Base-by-base conservation (phyloP, 2,888 invertebrate genomes). In the Digitonthophagus gazella region DNA sequence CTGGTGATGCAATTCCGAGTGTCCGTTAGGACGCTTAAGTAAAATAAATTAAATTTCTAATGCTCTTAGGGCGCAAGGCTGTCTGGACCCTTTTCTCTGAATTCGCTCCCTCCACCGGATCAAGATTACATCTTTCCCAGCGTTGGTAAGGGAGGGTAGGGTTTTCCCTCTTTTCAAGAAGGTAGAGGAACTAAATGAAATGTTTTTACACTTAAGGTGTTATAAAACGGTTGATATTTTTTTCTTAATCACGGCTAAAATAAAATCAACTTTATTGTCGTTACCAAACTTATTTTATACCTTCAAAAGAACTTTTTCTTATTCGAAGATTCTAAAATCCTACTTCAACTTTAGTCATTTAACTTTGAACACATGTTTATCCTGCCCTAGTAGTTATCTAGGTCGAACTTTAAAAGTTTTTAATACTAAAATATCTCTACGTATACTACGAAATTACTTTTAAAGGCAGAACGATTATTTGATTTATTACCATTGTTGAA, bases 31-130 rank as follows among this genome's bases (percentile, higher is more conserved):
- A 61, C 6, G 20, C 61, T 61, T 61, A 61, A 61, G 20, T 61
- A 61, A 61, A 61, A 61, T 61, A 61, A 61, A 61, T 61, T 61
- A 61, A 61, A 61, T 19, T 61, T 61, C 18, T 61, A 61, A 61
- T 61, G 61, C 61, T 16, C 61, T 61, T 61, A 61, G 61, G 61
- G 61, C n/a, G 61, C 18, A 61, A 61, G 61, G 20, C 61, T 18
- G 28, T 14, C 14, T 14, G 57, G 61, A 14, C 18, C 61, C 20
- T 19, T 61, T 61, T 44, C 28, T 44, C 28, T 61, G 20, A 61
- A 61, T 61, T 44, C 28, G 11, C 61, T 61, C 20, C 20, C 18
- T 61, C 61, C 19, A 20, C 19, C 18, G 61, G 61, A 61, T 61
- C 61, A 61, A 61, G 61, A 61, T 61, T 61, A 19, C 19, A 61